A percentile compares a stretch with the other conserved stretches of the same genome.
Evolutionary conservation across 1,140 invertebrate species (phyloP).

Genomic region (Drosophila elegans): DNA sequence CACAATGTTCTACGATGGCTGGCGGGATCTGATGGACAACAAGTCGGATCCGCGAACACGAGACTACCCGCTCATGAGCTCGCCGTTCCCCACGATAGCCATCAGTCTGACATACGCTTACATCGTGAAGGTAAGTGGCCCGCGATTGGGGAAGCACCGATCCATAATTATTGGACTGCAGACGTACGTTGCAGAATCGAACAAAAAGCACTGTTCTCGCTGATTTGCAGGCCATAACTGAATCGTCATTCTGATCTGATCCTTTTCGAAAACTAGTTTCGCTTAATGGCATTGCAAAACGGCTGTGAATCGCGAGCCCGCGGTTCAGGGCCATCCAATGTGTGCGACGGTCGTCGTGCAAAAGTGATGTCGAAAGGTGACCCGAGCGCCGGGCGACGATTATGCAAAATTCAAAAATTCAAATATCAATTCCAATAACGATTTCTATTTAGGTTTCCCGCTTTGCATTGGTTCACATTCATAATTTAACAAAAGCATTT

Average conservation of each 20-base stretch:
- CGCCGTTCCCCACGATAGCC: conserved; percentile 91
- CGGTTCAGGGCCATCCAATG: conserved; percentile 50
- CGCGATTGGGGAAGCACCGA: conserved; percentile 21
- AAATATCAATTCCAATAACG: conserved; percentile 60
- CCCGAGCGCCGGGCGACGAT: conserved; percentile 34
- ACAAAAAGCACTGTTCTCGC: conserved; percentile 21
- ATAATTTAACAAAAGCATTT: conserved; percentile 67
- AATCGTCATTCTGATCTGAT: conserved; percentile 6
- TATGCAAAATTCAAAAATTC: conserved; percentile 51
- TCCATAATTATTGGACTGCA: conserved; percentile 45
- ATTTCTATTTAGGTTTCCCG: conserved; percentile 79
- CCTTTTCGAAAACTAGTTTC: conserved; percentile 54
- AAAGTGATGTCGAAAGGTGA: conserved; percentile 44
- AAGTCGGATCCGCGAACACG: conserved; percentile 92
- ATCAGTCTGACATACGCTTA: conserved; percentile 92
- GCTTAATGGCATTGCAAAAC: conserved; percentile 42
- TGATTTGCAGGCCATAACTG: conserved; percentile 19
- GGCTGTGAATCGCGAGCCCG: conserved; percentile 21
- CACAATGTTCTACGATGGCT: conserved; percentile 85
- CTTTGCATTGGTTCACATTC: conserved; percentile 75
- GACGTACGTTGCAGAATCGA: neutral
- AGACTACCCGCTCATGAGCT: conserved; percentile 93
- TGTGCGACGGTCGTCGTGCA: conserved; percentile 5
- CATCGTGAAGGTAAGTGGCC: conserved; percentile 89
- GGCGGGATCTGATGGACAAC: conserved; percentile 90